Conservation (phyloP, 35 echinoderm and acorn worm species). For the Eucidaris tribuloides region DNA sequence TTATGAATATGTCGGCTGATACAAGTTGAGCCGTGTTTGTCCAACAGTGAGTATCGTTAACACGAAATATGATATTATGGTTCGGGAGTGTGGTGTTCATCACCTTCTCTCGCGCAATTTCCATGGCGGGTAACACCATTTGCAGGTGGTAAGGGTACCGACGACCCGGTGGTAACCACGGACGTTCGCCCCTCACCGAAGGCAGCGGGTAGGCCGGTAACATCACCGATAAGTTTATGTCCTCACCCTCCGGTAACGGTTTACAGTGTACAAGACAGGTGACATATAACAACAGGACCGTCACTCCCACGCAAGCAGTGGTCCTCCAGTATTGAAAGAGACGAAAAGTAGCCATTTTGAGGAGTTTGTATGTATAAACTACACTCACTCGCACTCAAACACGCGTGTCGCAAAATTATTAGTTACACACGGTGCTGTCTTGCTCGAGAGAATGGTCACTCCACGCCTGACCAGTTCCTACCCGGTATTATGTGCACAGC, state of each 20-base stretch:
- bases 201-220: conserved; percentile 35
- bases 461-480: not conserved
- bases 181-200: not conserved
- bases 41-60: conserved; percentile 43
- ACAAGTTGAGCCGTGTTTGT: conserved; percentile 41
- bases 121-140: conserved; percentile 73
- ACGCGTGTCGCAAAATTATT: not conserved
- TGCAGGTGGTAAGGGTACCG: conserved; percentile 64
- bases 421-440: not conserved
- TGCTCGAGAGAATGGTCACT: not conserved
- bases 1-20: conserved; percentile 40
- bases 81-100: not conserved
- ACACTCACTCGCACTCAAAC: not conserved
- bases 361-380: not conserved
- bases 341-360: not conserved
- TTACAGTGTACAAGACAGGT: not conserved
- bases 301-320: not conserved
- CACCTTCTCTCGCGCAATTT: conserved; percentile 54
- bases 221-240: conserved; percentile 31
- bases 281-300: not conserved
- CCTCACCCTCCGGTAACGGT: not conserved
- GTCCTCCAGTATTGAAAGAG: not conserved
- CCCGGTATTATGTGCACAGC: not conserved
- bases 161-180: not conserved
- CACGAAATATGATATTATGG: conserved; percentile 9